Evolutionary conservation across 2,113 vertebrate genomes (phyloP), one percentile per base, ranked within the genome.

Genomic region (Corvus cornix): DNA sequence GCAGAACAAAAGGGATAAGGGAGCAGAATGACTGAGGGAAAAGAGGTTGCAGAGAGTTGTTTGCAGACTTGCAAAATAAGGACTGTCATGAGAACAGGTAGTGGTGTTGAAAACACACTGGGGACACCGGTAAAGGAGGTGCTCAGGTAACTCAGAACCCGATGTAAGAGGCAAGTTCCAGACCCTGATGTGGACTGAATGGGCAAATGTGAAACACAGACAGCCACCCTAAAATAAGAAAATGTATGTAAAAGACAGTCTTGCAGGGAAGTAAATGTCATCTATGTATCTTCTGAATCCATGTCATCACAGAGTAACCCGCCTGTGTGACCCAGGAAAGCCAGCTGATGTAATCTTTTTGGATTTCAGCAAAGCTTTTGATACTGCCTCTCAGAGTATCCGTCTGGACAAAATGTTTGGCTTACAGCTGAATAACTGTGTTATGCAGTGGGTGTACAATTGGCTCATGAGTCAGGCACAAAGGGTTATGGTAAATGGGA

Each of bases 1-100:
- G 81, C 48, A 89, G 66, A 95, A 89, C 87, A 93, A 87, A 95
- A 91, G 9, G 48, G 43, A 17, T 84, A n/a, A 87, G 28, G 77
- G 56, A 79, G 31, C 30, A 85, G 75, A 79, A 33, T 82, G 74
- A 68, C 74, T 72, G 66, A 64, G 46, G 17, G 31, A 93, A 90
- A 93, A 72, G 81, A 79, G 49, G 52, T 91, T 82, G 48, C 66
- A 7, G 2, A 15, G 52, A 64, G 16, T 68, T 68, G 43, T 63
- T 92, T 3, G 2, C 62, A 87, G 37, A 26, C 44, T 31, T 44
- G 20, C 27, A 59, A 52, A 87, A 44, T 39, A 72, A 75, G 22
- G 23, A 30, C 31, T 70, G 33, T 46, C 5, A 17, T 0, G 16
- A 28, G 35, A 35, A 66, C 16, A 68, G 35, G 28, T 19, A 11